Conservation (phyloP, 2,113 vertebrate genomes). For the Alligator sinensis region DNA sequence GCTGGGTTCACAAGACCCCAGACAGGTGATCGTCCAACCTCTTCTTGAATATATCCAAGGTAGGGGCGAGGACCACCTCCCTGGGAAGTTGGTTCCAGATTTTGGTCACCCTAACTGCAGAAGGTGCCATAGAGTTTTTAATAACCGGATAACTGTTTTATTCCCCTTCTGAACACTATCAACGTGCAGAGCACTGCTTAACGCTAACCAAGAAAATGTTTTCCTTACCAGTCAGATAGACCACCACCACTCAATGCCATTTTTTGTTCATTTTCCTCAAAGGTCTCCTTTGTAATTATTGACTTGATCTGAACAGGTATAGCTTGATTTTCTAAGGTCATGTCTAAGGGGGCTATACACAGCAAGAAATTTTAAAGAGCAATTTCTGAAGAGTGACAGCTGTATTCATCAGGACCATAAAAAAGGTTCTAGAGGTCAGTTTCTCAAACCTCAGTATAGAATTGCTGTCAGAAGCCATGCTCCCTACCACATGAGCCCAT, state of each 20-base stretch:
- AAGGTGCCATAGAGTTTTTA: background rate
- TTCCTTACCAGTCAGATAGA: background rate
- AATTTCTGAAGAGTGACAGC: background rate
- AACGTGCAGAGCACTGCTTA: fast-evolving
- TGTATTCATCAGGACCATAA: fast-evolving
- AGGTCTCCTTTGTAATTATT: background rate
- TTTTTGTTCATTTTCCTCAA: background rate
- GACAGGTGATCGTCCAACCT: no score
- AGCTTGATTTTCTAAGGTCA: no score
- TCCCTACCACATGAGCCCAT: background rate
- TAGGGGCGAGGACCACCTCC: no score
- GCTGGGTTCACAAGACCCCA: no score
- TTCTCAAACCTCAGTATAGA: background rate
- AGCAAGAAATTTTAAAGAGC: background rate
- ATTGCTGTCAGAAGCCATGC: background rate
- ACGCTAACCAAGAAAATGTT: fast-evolving
- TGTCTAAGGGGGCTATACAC: fast-evolving
- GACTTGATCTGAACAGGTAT: fast-evolving
- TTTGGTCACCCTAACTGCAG: background rate
- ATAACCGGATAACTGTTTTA: background rate
- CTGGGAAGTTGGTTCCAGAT: no score
- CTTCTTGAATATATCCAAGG: no score
- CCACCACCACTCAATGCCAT: fast-evolving
- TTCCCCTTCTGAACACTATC: background rate
- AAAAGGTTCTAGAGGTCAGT: fast-evolving